Evolutionary conservation across 2,113 vertebrate species (phyloP).

Genomic region (Ivindomyrus marchei): DNA sequence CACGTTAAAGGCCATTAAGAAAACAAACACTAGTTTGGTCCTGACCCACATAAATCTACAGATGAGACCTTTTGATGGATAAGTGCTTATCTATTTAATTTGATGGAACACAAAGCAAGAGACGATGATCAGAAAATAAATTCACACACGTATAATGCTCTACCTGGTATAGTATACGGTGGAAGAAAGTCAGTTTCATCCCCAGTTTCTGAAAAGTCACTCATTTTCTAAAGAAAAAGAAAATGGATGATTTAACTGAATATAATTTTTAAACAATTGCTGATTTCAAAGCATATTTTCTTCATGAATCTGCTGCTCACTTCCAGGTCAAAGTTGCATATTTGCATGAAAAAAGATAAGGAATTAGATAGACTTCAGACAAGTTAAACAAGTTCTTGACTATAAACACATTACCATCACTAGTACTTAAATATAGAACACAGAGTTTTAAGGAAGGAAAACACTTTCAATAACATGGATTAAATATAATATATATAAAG

Average conservation of each 20-base stretch:
- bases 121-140: background rate
- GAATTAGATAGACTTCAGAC: background rate
- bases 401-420: background rate
- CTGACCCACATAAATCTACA: background rate
- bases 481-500: background rate
- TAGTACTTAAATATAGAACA: background rate
- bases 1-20: background rate
- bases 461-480: background rate
- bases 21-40: background rate
- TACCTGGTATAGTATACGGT: constrained; percentile 42
- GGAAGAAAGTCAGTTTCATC: constrained; percentile 12
- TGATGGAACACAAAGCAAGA: background rate
- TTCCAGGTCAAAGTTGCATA: background rate
- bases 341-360: background rate
- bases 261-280: background rate
- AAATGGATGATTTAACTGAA: background rate
- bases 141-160: background rate
- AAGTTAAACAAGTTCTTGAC: background rate
- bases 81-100: background rate
- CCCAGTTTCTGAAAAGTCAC: background rate
- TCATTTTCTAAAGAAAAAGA: constrained; percentile 5
- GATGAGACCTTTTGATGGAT: background rate
- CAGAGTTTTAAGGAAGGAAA: background rate
- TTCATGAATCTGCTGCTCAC: background rate
- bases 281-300: background rate